phyloP scores from a whole-genome alignment of 1,140 invertebrate species.

The Cydia strobilella region DNA sequence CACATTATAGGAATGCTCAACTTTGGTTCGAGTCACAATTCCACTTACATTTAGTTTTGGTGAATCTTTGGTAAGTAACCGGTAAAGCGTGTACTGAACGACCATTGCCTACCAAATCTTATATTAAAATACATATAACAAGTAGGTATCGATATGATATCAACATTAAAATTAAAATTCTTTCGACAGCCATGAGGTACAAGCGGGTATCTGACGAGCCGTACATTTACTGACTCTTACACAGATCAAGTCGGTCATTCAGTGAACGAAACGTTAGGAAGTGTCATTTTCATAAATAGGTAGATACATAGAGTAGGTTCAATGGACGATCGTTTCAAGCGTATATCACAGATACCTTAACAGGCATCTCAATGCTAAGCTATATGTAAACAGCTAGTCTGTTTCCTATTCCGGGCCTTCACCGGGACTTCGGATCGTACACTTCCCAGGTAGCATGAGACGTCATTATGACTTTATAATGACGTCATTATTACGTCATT shows the following conservation, averaged over 20 bases:
- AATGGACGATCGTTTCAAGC: constrained; percentile 77
- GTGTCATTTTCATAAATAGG: constrained; percentile 23
- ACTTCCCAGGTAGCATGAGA: too few relatives aligned
- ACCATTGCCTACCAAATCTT: constrained; percentile 31
- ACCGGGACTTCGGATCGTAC: constrained; percentile 4
- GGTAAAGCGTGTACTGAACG: constrained; percentile 31
- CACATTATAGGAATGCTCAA: constrained; percentile 29
- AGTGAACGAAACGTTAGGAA: constrained; percentile 19
- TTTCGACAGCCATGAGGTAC: constrained; percentile 29
- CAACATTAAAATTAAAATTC: constrained; percentile 26
- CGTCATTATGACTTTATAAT: too few relatives aligned
- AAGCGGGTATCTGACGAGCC: neutral
- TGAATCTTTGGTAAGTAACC: constrained; percentile 29
- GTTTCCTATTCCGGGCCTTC: constrained; percentile 37
- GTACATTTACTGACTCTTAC: neutral
- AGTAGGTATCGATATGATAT: constrained; percentile 31
- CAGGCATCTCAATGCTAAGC: constrained; percentile 66
- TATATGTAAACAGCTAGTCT: constrained; percentile 53
- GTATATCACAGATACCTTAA: constrained; percentile 73
- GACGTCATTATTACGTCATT: too few relatives aligned
- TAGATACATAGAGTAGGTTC: constrained; percentile 47
- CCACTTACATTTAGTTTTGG: constrained; percentile 29
- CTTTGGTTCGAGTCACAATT: constrained; percentile 19
- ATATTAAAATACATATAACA: constrained; percentile 30
- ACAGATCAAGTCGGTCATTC: constrained; percentile 16